Conservation (phyloP, 2,888 invertebrate genomes). For the Tenthredo distinguenda region DNA sequence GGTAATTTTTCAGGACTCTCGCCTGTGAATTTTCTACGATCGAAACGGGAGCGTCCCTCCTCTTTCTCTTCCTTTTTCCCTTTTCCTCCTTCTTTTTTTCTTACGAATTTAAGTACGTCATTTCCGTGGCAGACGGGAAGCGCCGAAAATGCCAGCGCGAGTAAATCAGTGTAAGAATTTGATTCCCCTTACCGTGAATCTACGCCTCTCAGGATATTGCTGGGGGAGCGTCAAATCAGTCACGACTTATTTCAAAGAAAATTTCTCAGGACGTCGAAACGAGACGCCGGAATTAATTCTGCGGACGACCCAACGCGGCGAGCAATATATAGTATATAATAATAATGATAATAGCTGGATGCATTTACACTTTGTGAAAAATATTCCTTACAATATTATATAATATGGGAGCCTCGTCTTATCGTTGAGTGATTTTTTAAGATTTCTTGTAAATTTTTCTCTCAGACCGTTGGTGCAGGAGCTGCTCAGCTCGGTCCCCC, state of each 20-base stretch:
- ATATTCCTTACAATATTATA: neutral
- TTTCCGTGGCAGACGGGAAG: conserved; percentile 48
- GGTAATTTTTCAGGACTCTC: neutral
- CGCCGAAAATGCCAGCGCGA: conserved; percentile 41
- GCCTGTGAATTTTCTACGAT: neutral
- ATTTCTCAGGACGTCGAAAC: conserved; percentile 33
- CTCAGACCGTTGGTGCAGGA: neutral
- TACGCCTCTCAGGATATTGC: conserved; percentile 47
- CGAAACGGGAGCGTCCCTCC: neutral
- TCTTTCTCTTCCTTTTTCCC: neutral
- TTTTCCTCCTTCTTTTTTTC: neutral
- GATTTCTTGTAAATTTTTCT: neutral
- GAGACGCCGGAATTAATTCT: conserved; percentile 40
- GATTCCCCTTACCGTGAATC: conserved; percentile 47
- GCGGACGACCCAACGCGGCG: conserved; percentile 7
- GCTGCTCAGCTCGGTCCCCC: neutral
- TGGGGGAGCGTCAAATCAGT: conserved; percentile 51
- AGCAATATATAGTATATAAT: neutral
- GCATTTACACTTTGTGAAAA: neutral
- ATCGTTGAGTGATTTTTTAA: conserved; percentile 24
- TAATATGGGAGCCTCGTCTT: neutral
- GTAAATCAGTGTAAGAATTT: conserved; percentile 49
- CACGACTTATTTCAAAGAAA: conserved; percentile 47
- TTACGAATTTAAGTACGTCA: conserved; percentile 41
- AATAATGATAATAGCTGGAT: neutral